Conservation (phyloP, 2,797 vertebrate species). For the Hylomyscus alleni region DNA sequence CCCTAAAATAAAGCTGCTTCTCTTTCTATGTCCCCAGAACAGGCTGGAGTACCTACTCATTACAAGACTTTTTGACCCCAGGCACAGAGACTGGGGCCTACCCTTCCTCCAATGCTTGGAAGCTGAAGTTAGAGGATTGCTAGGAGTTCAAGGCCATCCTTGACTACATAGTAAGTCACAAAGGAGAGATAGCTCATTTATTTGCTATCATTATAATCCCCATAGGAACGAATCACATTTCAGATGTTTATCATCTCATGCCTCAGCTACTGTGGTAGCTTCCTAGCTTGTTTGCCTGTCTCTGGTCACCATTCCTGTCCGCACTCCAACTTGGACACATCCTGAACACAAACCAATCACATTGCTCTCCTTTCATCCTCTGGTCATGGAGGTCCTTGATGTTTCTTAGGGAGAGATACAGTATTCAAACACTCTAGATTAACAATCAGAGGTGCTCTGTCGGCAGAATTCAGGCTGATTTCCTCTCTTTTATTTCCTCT, state of each 20-base stretch:
- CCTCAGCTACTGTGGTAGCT: neutral
- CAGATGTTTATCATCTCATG: neutral
- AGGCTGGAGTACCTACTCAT: conserved; percentile 4
- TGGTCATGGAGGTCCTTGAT: neutral
- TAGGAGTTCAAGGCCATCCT: neutral
- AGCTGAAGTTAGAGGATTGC: neutral
- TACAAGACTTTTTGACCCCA: neutral
- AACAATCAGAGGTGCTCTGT: neutral
- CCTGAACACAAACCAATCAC: neutral
- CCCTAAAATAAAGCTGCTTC: conserved; percentile 58
- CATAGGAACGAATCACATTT: neutral
- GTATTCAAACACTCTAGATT: neutral
- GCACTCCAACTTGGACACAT: conserved; percentile 22
- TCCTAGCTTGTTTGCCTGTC: neutral
- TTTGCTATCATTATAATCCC: neutral
- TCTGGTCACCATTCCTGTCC: neutral
- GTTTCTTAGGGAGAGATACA: neutral
- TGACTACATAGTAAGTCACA: neutral
- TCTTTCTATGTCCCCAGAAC: neutral
- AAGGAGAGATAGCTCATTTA: neutral
- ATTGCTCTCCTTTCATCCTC: conserved; percentile 26
- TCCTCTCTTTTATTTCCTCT: neutral
- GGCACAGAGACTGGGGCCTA: neutral
- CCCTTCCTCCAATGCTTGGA: no score
- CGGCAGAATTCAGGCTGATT: neutral